Evolutionary conservation across 2,113 vertebrate species (phyloP).

Genomic region (Rhea americana): DNA sequence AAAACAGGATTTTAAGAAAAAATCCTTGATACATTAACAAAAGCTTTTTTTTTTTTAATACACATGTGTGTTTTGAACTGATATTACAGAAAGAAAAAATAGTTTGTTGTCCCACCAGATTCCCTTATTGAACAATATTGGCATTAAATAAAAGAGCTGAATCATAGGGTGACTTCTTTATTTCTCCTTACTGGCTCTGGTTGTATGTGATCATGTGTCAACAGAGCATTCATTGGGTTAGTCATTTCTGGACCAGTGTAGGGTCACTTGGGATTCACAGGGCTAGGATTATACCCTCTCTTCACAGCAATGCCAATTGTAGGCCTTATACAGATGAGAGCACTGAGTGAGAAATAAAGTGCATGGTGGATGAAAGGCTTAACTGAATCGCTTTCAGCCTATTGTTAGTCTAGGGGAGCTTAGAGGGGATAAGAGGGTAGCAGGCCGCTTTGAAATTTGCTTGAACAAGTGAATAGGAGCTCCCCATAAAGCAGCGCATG

Average conservation of each 20-base stretch:
- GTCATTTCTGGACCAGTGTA: constrained; percentile 84
- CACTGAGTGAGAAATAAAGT: constrained; percentile 87
- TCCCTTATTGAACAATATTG: constrained; percentile 84
- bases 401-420: constrained; percentile 92
- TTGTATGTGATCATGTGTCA: constrained; percentile 85
- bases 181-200: constrained; percentile 83
- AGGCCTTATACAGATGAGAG: constrained; percentile 81
- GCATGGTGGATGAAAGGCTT: constrained; percentile 90
- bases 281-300: constrained; percentile 79
- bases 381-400: constrained; percentile 92
- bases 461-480: constrained; percentile 91
- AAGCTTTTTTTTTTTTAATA: background rate
- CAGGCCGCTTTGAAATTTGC: constrained; percentile 93
- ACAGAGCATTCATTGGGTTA: constrained; percentile 83
- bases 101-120: constrained; percentile 76
- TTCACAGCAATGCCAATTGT: constrained; percentile 81
- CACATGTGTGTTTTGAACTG: constrained; percentile 37
- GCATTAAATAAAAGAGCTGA: constrained; percentile 81
- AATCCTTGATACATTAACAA: constrained; percentile 16
- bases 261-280: constrained; percentile 81
- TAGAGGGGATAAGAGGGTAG: constrained; percentile 90
- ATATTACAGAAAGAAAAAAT: constrained; percentile 9
- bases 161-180: constrained; percentile 78
- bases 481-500: constrained; percentile 83
- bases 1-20: constrained; percentile 34